Conservation (phyloP, 2,113 vertebrate genomes). For the Aegithalos caudatus region DNA sequence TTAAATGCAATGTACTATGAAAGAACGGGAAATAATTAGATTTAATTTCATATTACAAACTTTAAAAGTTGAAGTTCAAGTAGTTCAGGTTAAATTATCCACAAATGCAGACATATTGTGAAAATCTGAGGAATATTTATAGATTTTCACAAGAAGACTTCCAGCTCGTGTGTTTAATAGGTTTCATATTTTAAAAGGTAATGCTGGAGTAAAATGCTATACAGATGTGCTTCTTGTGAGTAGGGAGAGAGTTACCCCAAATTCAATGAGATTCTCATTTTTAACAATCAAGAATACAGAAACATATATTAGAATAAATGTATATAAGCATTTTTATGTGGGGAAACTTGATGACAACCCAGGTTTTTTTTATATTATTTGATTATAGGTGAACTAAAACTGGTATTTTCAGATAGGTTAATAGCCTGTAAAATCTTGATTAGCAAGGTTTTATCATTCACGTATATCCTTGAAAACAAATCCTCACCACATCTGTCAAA, state of each 20-base stretch:
- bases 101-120: not conserved
- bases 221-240: not conserved
- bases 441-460: slow-evolving; percentile 27
- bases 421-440: slow-evolving; percentile 21
- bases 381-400: not conserved
- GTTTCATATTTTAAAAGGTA: not conserved
- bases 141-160: not conserved
- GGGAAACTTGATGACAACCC: not conserved
- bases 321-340: not conserved
- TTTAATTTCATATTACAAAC: not conserved
- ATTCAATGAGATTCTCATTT: not conserved
- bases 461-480: slow-evolving; percentile 67
- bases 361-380: not conserved
- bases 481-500: slow-evolving; percentile 70
- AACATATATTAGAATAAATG: not conserved
- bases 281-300: not conserved
- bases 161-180: not conserved
- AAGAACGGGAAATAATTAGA: not conserved
- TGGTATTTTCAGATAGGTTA: not conserved
- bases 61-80: not conserved
- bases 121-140: not conserved
- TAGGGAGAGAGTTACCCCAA: not conserved
- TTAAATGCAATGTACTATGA: not conserved
- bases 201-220: not conserved
- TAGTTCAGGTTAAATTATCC: not conserved